phyloP scores from a whole-genome alignment of 1,140 invertebrate genomes.

The Leptinotarsa undecemlineata region DNA sequence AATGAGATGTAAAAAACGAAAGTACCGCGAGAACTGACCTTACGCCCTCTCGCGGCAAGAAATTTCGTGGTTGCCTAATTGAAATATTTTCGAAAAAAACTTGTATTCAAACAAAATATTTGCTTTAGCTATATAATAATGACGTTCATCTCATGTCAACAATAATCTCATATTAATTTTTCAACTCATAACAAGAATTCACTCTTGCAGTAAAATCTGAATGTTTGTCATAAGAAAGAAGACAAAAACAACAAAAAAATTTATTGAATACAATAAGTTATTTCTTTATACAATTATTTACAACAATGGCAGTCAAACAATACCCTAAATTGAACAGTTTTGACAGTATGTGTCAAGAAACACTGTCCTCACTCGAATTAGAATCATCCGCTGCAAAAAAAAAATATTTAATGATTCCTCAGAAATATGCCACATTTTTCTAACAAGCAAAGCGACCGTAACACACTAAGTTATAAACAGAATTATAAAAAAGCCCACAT shows the following conservation, averaged over 20 bases:
- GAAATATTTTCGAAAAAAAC: too few species aligned
- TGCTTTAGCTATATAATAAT: too few species aligned
- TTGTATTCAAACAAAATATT: too few species aligned
- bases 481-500: too few species aligned
- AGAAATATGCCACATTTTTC: background rate
- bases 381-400: background rate
- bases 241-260: background rate
- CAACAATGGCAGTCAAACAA: conserved; percentile 5
- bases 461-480: background rate
- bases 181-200: too few species aligned
- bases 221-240: background rate
- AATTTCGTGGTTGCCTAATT: too few species aligned
- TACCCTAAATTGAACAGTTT: background rate
- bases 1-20: too few species aligned
- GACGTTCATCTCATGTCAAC: too few species aligned
- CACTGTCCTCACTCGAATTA: background rate
- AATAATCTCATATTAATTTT: too few species aligned
- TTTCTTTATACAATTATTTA: conserved; percentile 1
- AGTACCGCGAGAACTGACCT: too few species aligned
- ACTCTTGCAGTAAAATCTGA: too few species aligned
- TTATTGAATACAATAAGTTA: conserved; percentile 1
- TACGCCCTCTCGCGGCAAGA: too few species aligned
- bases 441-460: background rate
- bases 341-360: background rate
- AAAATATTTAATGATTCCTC: background rate